These are phyloP conservation scores for Cryptocephalus moraei DNA, from an alignment of 2,888 invertebrate genomes.

Conservation along the genomic window DNA sequence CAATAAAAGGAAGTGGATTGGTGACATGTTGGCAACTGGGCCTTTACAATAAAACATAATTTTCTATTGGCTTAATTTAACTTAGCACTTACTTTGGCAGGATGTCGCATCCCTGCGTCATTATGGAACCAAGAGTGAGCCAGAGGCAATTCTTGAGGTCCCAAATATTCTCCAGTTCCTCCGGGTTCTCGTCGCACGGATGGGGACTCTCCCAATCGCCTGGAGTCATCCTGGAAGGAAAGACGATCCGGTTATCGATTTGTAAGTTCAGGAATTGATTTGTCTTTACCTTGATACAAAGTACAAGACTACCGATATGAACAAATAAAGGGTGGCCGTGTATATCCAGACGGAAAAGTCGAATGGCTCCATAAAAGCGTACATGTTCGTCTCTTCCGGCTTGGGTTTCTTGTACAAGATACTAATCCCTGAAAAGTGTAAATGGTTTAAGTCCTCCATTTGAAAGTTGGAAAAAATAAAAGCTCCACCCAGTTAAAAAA, in stretches of 20 bases:
- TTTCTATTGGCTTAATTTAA: too few relatives aligned
- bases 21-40: too few relatives aligned
- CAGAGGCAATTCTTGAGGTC: slow-evolving; percentile 82
- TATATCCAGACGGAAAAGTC: slow-evolving; percentile 82
- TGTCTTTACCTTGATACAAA: slow-evolving; percentile 50
- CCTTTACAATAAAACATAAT: too few relatives aligned
- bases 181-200: slow-evolving; percentile 77
- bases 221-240: slow-evolving; percentile 60
- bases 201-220: slow-evolving; percentile 93
- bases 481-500: too few relatives aligned
- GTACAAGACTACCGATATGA: slow-evolving; percentile 72
- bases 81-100: slow-evolving; percentile 65
- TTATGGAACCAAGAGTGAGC: slow-evolving; percentile 85
- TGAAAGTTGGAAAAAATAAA: too few relatives aligned
- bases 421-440: slow-evolving; percentile 57
- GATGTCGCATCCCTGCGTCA: slow-evolving; percentile 91
- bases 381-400: slow-evolving; percentile 67
- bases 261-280: neutral
- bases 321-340: slow-evolving; percentile 74
- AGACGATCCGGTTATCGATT: neutral
- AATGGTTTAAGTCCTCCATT: too few relatives aligned
- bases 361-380: slow-evolving; percentile 84
- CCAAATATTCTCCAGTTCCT: slow-evolving; percentile 85
- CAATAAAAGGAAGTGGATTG: too few relatives aligned
- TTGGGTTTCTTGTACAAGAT: slow-evolving; percentile 78